Evolutionary conservation across 2,797 vertebrate genomes (phyloP), one percentile per base, ranked within the genome.

Genomic region (Microctenopoma lineatum): DNA sequence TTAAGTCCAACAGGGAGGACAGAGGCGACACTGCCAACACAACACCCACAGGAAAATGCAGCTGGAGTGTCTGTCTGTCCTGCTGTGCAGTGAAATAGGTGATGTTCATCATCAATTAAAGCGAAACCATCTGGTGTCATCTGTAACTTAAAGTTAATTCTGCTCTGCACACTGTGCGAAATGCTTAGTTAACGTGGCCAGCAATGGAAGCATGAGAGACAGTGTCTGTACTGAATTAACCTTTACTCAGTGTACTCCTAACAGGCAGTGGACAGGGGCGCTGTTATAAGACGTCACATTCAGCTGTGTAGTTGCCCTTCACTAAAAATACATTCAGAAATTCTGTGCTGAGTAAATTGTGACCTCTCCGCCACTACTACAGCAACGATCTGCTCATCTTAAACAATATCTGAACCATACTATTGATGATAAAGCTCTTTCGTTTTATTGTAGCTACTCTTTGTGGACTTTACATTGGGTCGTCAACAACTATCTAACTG

Each of bases 41-140:
- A 55, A 54, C 60, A 51, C 70, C 79, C 53, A 47, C 55, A 34
- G 44, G 32, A 66, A 75, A 69, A 72, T 65, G 73, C 74, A 84
- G 70, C 87, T 84, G 80, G 59, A 73, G 73, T 71, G 80, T 72
- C 52, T 67, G 69, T 73, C 45, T 21, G 58, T 77, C 71, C 64
- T 63, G 75, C 81, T 78, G 78, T 70, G 79, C 63, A 42, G 74
- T 79, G 64, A 76, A 84, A 76, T 53, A 70, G 16, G 57, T 66
- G 77, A 70, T 72, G 55, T 74, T 79, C 67, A 59, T 70, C 68
- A 59, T 14, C 42, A 48, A 38, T 65, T 60, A 53, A 61, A 55
- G 77, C 71, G 55, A 80, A 75, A 77, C 74, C 77, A 89, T 81
- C 60, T 83, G 75, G 65, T 73, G 65, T 81, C 70, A 64, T 71